A percentile compares a stretch with the other conserved stretches of the same genome.
These are phyloP conservation scores for Clamator glandarius DNA, from an alignment of 2,797 vertebrate genomes.

Conservation along the genomic window DNA sequence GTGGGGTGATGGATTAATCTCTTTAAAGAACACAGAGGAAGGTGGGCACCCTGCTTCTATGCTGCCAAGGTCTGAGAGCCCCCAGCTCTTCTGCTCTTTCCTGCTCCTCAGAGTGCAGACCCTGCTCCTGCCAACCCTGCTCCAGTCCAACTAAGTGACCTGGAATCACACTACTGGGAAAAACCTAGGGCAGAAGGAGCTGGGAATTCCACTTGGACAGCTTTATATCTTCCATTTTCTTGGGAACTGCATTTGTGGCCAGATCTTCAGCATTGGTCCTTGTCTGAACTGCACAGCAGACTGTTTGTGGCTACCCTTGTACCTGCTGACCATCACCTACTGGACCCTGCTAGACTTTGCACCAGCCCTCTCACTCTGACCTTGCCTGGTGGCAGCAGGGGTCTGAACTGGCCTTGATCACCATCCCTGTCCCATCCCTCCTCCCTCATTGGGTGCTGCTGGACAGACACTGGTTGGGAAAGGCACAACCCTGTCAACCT, in stretches of 20 bases:
- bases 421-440: neutral
- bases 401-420: neutral
- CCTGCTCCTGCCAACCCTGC: neutral
- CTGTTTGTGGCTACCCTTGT: neutral
- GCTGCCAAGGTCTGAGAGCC: neutral
- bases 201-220: neutral
- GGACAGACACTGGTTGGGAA: neutral
- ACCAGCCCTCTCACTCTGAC: neutral
- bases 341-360: too few species aligned
- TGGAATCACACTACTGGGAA: neutral
- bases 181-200: neutral
- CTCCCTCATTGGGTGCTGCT: neutral
- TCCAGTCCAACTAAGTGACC: neutral
- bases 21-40: neutral
- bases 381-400: neutral
- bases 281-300: neutral
- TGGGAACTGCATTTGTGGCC: neutral
- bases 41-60: accelerated
- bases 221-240: neutral
- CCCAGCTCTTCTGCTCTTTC: accelerated
- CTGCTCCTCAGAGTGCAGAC: accelerated
- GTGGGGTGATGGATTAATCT: neutral
- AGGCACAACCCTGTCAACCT: too few species aligned
- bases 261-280: neutral
- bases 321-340: neutral